Base-by-base conservation (phyloP, 2,797 vertebrate genomes). In the Lagocephalus sceleratus region DNA sequence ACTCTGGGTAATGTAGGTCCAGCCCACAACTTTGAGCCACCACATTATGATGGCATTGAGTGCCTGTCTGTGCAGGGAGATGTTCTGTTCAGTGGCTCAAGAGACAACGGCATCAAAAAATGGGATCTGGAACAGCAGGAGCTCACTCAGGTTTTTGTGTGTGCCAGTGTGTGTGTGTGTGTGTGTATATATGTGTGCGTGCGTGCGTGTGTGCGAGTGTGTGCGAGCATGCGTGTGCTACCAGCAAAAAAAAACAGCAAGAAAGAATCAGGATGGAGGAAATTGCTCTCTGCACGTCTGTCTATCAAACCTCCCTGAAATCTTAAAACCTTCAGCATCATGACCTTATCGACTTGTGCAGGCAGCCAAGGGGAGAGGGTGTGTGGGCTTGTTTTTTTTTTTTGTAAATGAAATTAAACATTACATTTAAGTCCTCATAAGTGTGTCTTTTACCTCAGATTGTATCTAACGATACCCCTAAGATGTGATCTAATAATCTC, bases 101-200 rank as follows among this genome's bases (percentile, higher is more conserved):
- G 97, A 47, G 97, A 99, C 84, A 98, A 98, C 0, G 97, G 97
- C 68, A 93, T 99, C 59, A 99, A 99, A 85, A 99, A 99, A 71
- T 99, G 97, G 97, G 95, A 97, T 76, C 85, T 99, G 85, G 93
- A 94, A 62, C 94, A 94, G 57, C 95, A 97, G 82, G 97, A 97
- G 25, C 95, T 98, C 57, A 91, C 86, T 56, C 97, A 99, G 95
- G 97, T 98, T 29, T 63, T 76, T 38, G 3, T 55, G 5, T 53
- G 39, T 59, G 47, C n/a, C n/a, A n/a, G n/a, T n/a, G n/a, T n/a
- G n/a, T 63, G 78, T 38, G 3, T 55, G 5, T 53, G 39, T 59
- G 47, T 17, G 8, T 5, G 14, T 43, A 11, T 44, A 20, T 35
- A 11, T 41, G 14, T 51, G 46, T 53, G 29, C 40, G 15, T 19